A percentile compares a stretch with the other conserved stretches of the same genome.
These are phyloP conservation scores for Polypedilum pembai DNA, from an alignment of 1,140 invertebrate species.

Conservation along the genomic window DNA sequence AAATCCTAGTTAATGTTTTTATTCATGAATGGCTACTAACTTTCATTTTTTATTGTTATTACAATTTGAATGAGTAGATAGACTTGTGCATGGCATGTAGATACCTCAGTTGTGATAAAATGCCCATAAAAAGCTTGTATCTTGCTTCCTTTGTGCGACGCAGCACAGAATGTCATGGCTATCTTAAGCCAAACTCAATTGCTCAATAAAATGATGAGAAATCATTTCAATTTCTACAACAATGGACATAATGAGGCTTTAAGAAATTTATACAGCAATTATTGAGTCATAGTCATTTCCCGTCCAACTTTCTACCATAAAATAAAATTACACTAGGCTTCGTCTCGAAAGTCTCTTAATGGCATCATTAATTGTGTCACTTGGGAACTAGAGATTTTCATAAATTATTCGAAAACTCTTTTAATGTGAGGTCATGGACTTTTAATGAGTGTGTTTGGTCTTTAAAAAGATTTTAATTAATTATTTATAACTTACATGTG, in stretches of 20 bases:
- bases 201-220: constrained; percentile 8
- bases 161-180: neutral
- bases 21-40: constrained; percentile 17
- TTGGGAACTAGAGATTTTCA: constrained; percentile 5
- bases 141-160: neutral
- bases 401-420: neutral
- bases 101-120: neutral
- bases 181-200: neutral
- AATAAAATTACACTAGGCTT: neutral
- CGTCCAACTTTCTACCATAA: neutral
- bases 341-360: neutral
- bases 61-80: constrained; percentile 12
- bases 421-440: too few species aligned
- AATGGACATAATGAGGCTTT: neutral
- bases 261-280: constrained; percentile 5
- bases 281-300: neutral
- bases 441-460: too few species aligned
- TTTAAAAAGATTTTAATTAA: too few species aligned
- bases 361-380: constrained; percentile 3
- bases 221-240: constrained; percentile 11
- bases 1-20: constrained; percentile 23
- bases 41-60: constrained; percentile 28
- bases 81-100: too few species aligned
- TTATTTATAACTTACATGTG: constrained; percentile 43
- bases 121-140: neutral